Evolutionary conservation across 2,113 vertebrate genomes (phyloP).

Genomic region (Oplegnathus fasciatus): DNA sequence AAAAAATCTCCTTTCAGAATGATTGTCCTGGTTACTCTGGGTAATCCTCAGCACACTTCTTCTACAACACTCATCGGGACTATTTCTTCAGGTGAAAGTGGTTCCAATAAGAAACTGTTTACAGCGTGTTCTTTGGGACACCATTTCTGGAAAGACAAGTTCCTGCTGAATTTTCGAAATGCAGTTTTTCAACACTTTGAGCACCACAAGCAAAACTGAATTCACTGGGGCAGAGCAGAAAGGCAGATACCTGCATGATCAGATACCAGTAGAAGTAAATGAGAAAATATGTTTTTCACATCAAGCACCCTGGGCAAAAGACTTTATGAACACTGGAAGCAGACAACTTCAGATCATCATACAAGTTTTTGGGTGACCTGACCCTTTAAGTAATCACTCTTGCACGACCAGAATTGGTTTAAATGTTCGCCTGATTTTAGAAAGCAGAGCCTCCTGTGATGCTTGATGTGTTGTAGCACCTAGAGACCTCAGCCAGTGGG

Average conservation of each 20-base stretch:
- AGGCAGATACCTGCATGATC: neutral
- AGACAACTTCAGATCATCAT: neutral
- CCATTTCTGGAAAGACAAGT: neutral
- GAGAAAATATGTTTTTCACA: neutral
- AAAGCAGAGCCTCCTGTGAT: neutral
- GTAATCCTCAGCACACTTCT: neutral
- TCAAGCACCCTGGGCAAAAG: neutral
- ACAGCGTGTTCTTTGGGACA: neutral
- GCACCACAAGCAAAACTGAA: neutral
- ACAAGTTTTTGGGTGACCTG: neutral
- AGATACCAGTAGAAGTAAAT: neutral
- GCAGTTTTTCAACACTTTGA: neutral
- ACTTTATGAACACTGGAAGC: neutral
- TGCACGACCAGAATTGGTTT: neutral
- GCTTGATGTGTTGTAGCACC: slow-evolving; percentile 2
- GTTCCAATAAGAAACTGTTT: neutral
- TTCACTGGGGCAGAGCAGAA: neutral
- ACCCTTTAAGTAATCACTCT: neutral
- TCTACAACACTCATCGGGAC: neutral
- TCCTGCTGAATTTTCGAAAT: neutral
- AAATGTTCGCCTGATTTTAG: neutral
- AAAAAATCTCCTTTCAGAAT: too few relatives aligned
- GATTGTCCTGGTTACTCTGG: too few relatives aligned
- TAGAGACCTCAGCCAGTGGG: slow-evolving; percentile 24
- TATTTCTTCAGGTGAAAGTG: neutral